Evolutionary conservation across 1,140 invertebrate species (phyloP).

Genomic region (Tribolium castaneum): DNA sequence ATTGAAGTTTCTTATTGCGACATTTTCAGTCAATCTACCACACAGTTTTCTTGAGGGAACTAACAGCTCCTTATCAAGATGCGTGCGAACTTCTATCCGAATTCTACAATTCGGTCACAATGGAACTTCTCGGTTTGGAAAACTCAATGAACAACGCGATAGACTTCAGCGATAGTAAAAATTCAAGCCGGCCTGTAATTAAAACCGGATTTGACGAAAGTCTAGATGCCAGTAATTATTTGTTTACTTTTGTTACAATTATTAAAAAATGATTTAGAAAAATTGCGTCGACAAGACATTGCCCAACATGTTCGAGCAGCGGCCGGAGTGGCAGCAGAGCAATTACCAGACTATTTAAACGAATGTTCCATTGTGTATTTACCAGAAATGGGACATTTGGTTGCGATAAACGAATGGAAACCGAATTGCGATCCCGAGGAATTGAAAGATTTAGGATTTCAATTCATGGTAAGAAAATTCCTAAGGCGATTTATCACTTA

Average conservation of each 20-base stretch:
- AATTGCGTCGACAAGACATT: conserved; percentile 62
- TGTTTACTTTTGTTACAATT: background rate
- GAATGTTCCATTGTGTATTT: conserved; percentile 82
- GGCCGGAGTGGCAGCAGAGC: conserved; percentile 75
- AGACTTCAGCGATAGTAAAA: conserved; percentile 55
- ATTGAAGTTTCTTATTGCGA: background rate
- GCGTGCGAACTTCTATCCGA: conserved; percentile 52
- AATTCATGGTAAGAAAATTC: conserved; percentile 71
- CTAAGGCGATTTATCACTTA: background rate
- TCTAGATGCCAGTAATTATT: conserved; percentile 57
- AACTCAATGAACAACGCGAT: conserved; percentile 56
- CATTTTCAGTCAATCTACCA: conserved; percentile 59
- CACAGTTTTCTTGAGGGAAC: conserved; percentile 55
- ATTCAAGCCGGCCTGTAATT: conserved; percentile 52
- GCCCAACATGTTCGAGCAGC: conserved; percentile 72
- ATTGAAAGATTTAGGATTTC: conserved; percentile 71
- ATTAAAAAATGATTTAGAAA: conserved; percentile 48
- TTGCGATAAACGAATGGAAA: conserved; percentile 75
- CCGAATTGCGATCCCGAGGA: conserved; percentile 67
- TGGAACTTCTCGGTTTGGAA: conserved; percentile 55
- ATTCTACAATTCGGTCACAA: conserved; percentile 52
- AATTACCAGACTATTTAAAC: conserved; percentile 73
- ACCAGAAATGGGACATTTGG: conserved; percentile 83
- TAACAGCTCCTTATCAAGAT: conserved; percentile 49
- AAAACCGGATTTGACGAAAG: conserved; percentile 57